Evolutionary conservation across 2,888 invertebrate genomes (phyloP), one percentile per base, ranked within the genome.

Genomic region (Nowickia ferox): DNA sequence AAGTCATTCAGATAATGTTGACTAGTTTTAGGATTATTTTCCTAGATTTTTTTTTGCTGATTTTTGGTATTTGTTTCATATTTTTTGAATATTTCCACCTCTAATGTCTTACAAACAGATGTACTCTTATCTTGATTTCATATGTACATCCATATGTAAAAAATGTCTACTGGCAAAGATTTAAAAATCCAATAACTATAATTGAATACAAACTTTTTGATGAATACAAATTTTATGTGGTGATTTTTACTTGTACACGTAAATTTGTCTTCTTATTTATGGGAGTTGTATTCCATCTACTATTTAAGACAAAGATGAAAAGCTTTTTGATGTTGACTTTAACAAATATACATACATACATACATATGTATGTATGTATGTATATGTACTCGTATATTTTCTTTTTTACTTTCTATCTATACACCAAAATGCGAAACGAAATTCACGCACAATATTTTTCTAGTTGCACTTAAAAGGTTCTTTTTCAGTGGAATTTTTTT

Each of bases 271-370:
- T 42, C 15, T 30, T 57, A 59, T 71, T 38, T 17, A 68, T 53
- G 19, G 13, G 11, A 78, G 63, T 55, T 65, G 11, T 68, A 66
- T 69, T 66, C n/a, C 40, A 48, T 51, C 48, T n/a, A 63, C 13
- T 51, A 30, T 9, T 5, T 17, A 10, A 42, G 63, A 30, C 66
- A 61, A 84, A 66, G 72, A 72, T 61, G 80, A 59, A 84, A 84
- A 81, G 84, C 84, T 84, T 68, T 84, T 82, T 69, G 57, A 63
- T 74, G 48, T 57, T 22, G 22, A 55, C 66, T 65, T 72, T 13
- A n/a, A 42, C 40, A 66, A 51, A 66, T 17, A 63, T 46, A 61
- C 30, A 30, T 30, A 6, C 6, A 30, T 30, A 6, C 30, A 30
- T 30, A 30, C 1, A 6, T 6, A 30, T 30, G 6, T 30, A 30